These are phyloP conservation scores for Thaleichthys pacificus DNA, from an alignment of 2,797 vertebrate genomes.

Conservation along the genomic window DNA sequence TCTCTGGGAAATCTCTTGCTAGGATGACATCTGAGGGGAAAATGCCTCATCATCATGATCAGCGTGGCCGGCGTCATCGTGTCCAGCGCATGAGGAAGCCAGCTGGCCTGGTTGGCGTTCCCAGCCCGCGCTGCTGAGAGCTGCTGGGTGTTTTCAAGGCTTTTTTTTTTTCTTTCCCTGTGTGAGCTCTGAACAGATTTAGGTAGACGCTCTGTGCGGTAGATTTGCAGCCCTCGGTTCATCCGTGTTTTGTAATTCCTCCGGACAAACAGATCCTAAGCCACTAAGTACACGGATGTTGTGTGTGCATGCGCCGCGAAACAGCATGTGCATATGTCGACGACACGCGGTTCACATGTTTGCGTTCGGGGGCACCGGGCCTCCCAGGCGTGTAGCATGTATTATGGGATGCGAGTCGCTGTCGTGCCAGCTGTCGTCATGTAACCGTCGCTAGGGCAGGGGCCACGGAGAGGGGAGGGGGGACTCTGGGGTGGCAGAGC, in stretches of 20 bases:
- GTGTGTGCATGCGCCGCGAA: background rate
- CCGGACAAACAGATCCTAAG: slow-evolving; percentile 26
- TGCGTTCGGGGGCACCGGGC: slow-evolving; percentile 19
- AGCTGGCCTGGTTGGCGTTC: slow-evolving; percentile 24
- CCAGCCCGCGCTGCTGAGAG: slow-evolving; percentile 6
- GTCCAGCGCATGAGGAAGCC: slow-evolving; percentile 48
- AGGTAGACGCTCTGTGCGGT: slow-evolving; percentile 19
- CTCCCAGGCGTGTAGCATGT: slow-evolving; percentile 23
- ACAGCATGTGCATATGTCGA: background rate
- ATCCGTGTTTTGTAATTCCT: slow-evolving; percentile 25
- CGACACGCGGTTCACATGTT: slow-evolving; percentile 16
- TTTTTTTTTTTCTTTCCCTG: too few species aligned
- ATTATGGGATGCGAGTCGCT: slow-evolving; percentile 23
- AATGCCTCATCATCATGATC: slow-evolving; percentile 55
- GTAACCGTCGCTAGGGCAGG: slow-evolving; percentile 10
- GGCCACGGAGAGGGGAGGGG: slow-evolving; percentile 9
- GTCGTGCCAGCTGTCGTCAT: slow-evolving; percentile 51
- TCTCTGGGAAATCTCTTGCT: slow-evolving; percentile 66
- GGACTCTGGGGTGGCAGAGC: slow-evolving; percentile 39
- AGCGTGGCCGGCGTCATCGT: slow-evolving; percentile 42
- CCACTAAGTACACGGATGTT: background rate
- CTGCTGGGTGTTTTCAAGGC: too few species aligned
- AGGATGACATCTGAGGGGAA: slow-evolving; percentile 62
- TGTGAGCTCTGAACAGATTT: slow-evolving; percentile 32
- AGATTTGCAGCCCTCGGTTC: slow-evolving; percentile 30